Evolutionary conservation across 2,888 invertebrate species (phyloP).

Genomic region (Ceramica pisi): DNA sequence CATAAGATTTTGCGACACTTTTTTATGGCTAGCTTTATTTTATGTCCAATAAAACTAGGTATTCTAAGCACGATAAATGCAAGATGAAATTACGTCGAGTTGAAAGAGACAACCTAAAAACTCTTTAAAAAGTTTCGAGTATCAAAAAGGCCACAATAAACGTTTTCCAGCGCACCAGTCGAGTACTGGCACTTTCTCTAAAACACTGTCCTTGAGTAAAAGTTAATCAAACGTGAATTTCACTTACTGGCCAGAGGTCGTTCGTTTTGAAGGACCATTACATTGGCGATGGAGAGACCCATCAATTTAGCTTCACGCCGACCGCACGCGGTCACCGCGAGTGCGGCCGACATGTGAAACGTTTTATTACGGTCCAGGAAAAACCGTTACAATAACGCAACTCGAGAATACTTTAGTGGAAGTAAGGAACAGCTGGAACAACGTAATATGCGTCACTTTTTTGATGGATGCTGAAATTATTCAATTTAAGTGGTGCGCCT

Average conservation of each 20-base stretch:
- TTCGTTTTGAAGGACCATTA: slow-evolving; percentile 90
- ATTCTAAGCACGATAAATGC: slow-evolving; percentile 16
- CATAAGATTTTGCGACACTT: slow-evolving; percentile 9
- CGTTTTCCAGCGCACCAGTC: slow-evolving; percentile 54
- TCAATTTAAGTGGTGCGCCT: slow-evolving; percentile 62
- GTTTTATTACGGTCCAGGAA: slow-evolving; percentile 69
- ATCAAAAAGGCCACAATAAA: slow-evolving; percentile 49
- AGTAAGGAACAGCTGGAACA: slow-evolving; percentile 68
- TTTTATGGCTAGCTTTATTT: slow-evolving; percentile 33
- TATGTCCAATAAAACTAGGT: slow-evolving; percentile 7
- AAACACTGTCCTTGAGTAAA: slow-evolving; percentile 80
- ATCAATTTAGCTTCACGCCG: slow-evolving; percentile 89
- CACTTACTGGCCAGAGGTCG: slow-evolving; percentile 86
- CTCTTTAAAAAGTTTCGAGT: slow-evolving; percentile 17
- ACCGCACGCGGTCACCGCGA: slow-evolving; percentile 84
- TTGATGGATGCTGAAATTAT: slow-evolving; percentile 70
- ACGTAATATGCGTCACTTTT: slow-evolving; percentile 65
- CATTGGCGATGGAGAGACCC: slow-evolving; percentile 89
- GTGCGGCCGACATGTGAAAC: slow-evolving; percentile 87
- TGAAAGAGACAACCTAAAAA: slow-evolving; percentile 31
- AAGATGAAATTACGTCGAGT: not conserved
- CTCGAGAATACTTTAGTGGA: slow-evolving; percentile 73
- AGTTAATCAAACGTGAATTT: slow-evolving; percentile 90
- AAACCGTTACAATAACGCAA: slow-evolving; percentile 86
- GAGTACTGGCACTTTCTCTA: slow-evolving; percentile 70